Evolutionary conservation across 2,888 invertebrate genomes (phyloP), one percentile per base, ranked within the genome.

Genomic region (Aplocera efformata): DNA sequence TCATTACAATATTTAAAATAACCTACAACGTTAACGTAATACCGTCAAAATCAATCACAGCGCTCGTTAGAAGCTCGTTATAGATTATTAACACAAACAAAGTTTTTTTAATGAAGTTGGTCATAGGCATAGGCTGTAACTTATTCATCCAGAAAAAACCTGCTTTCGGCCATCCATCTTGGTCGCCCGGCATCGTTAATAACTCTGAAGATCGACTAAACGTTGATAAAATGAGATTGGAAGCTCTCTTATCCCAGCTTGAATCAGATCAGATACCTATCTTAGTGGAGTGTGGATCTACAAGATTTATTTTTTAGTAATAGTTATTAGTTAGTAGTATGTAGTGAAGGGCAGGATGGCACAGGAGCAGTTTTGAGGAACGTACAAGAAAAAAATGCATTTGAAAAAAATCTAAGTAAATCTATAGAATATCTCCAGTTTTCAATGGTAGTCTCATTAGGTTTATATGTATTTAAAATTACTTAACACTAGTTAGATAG

Each of bases 201-300:
- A 76, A 70, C 64, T 49, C 32, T 49, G 44, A 53, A 62, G 67
- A 67, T 65, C 60, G 63, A 54, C 66, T 66, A 65, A 72, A 63
- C 49, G 63, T 38, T 59, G 78, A 79, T 78, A 77, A 72, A 64
- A 75, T 76, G 75, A 55, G 54, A 66, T 71, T 69, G 69, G 69
- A 61, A 61, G 54, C 51, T 22, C 21, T 29, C 23, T 64, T 70
- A 78, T 75, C 73, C 51, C 49, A 48, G 58, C 64, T 56, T 81
- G 66, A 54, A 81, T 79, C 76, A 61, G 61, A 71, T 73, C n/a
- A n/a, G n/a, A n/a, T n/a, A n/a, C n/a, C n/a, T n/a, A 72, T 73
- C 70, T 73, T 50, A 62, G 69, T 69, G 38, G 53, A 51, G 41
- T 48, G 40, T 40, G 42, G 32, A 43, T 37, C 28, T 22, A 36